Evolutionary conservation across 2,888 invertebrate species (phyloP).

Genomic region (Hartigia nigra): DNA sequence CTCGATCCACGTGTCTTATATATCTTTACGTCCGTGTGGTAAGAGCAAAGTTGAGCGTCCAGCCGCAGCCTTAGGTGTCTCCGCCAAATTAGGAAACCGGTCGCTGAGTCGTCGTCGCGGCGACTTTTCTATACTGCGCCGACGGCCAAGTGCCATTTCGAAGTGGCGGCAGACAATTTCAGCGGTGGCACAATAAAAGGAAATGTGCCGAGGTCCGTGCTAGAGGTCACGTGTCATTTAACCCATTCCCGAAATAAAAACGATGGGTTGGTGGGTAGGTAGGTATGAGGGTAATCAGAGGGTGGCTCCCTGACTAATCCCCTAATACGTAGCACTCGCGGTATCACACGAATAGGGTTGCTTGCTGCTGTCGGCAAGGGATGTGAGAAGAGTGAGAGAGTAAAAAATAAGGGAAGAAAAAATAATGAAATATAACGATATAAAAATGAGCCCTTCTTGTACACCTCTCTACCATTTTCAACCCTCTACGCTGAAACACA

Average conservation of each 20-base stretch:
- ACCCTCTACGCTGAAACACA: constrained; percentile 16
- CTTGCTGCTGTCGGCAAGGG: not conserved
- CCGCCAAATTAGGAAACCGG: constrained; percentile 50
- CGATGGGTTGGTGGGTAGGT: not conserved
- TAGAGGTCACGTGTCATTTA: constrained; percentile 21
- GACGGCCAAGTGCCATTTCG: constrained; percentile 2
- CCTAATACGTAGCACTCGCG: not conserved
- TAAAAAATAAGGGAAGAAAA: constrained; percentile 2
- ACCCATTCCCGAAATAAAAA: constrained; percentile 9
- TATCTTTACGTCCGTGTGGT: not conserved
- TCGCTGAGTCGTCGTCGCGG: constrained; percentile 35
- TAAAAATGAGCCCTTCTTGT: constrained; percentile 45
- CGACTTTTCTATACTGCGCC: constrained; percentile 13
- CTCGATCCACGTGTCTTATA: not conserved
- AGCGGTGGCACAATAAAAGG: constrained; percentile 14
- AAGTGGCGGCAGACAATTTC: constrained; percentile 10
- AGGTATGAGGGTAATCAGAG: not conserved
- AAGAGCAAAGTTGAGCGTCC: not conserved
- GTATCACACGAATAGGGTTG: not conserved
- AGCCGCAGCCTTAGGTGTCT: not conserved
- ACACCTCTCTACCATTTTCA: constrained; percentile 15
- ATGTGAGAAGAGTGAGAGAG: not conserved
- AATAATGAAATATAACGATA: constrained; percentile 53
- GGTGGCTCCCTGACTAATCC: not conserved
- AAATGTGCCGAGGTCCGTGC: constrained; percentile 17